Evolutionary conservation across 2,797 vertebrate species (phyloP).

Genomic region (Lates japonicus): DNA sequence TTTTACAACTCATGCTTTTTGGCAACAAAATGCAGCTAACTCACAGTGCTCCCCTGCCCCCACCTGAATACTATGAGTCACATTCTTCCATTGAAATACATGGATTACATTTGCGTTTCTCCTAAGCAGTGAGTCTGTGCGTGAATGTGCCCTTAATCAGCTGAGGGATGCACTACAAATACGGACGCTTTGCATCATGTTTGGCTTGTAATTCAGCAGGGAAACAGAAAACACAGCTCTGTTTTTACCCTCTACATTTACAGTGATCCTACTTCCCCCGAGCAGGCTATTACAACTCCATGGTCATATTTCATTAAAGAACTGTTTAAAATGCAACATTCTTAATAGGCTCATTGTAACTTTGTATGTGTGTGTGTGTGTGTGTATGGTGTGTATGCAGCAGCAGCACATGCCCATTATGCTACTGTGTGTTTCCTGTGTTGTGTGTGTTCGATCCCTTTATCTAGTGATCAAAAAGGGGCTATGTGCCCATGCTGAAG

Average conservation of each 20-base stretch:
- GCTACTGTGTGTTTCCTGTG: slow-evolving; percentile 38
- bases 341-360: slow-evolving; percentile 72
- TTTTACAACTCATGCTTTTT: neutral
- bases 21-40: neutral
- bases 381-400: slow-evolving; percentile 44
- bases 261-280: slow-evolving; percentile 62
- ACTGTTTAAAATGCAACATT: slow-evolving; percentile 72
- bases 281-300: slow-evolving; percentile 69
- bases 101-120: slow-evolving; percentile 12
- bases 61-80: neutral
- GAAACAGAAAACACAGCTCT: slow-evolving; percentile 60
- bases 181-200: slow-evolving; percentile 69
- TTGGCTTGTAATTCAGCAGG: slow-evolving; percentile 72
- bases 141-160: slow-evolving; percentile 40
- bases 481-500: slow-evolving; percentile 72
- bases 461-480: slow-evolving; percentile 79
- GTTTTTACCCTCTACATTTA: slow-evolving; percentile 63
- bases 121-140: neutral
- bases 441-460: slow-evolving; percentile 76
- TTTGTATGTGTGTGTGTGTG: slow-evolving; percentile 49
- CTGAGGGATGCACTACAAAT: slow-evolving; percentile 45
- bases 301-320: slow-evolving; percentile 79
- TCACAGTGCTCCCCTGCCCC: neutral
- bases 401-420: slow-evolving; percentile 33
- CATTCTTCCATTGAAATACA: slow-evolving; percentile 5